Base-by-base conservation (phyloP, 2,888 invertebrate genomes). In the Plagiodera versicolora region DNA sequence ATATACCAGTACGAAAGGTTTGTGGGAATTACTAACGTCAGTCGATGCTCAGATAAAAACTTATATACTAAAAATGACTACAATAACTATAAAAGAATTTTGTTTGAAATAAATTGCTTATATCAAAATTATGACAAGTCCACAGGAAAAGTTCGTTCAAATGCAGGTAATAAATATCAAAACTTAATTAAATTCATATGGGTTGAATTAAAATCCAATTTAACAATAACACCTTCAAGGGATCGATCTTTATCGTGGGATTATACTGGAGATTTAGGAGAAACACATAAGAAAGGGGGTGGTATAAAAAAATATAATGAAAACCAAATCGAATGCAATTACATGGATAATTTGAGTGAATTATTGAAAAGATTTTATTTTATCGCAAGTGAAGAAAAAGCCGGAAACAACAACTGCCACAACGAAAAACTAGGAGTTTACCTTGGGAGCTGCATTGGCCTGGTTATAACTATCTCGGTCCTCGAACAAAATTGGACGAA, bases 281-380 rank as follows among this genome's bases (percentile, higher is more conserved):
- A 8, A 19, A 47, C n/a, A 51, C 30, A 16, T 14, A 51, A 32
- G 35, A 51, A n/a, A 6, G 51, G 32, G 16, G 8, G 10, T 4
- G 51, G 51, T 16, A 0, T 51, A 32, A 51, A 55, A 32, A 55
- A 55, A 46, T 55, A 55, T 55, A 55, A 28, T 24, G 55, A 55
- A 46, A 46, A 28, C 14, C n/a, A 19, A 55, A 46, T 46, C 14
- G 46, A 46, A 55, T 55, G 46, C 24, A 55, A 55, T 24, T 55
- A 46, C 24, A 55, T 55, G 28, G 46, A 55, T 10, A 46, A 55
- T 46, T 16, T 55, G 10, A 55, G 14, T 30, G 55, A 55, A 55
- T 55, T 55, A 55, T 19, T 45, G 4, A 55, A 55, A 55, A 46
- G 55, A 19, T 24, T 55, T 14, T 46, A 55, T 46, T 55, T 46